Evolutionary conservation across 2,888 invertebrate species (phyloP), one percentile per base, ranked within the genome.

Genomic region (Cerceris rybyensis): DNA sequence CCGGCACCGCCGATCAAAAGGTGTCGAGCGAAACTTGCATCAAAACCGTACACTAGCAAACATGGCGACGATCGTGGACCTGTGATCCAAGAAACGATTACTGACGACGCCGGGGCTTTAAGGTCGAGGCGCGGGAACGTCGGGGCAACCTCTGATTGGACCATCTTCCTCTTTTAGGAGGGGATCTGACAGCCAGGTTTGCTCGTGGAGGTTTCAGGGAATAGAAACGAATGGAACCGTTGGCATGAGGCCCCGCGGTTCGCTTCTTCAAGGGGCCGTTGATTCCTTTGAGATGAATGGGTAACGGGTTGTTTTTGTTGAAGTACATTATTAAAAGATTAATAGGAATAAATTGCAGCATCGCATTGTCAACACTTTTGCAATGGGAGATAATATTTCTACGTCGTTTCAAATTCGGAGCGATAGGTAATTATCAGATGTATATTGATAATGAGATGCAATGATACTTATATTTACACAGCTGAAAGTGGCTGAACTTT

Each of bases 11-110:
- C 42, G 13, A 46, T 28, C 55, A 43, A 61, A 61, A 7, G 50
- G 13, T 59, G 41, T 39, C 60, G 6, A 70, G 7, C 6, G 57
- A 57, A 16, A 75, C 72, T 70, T 76, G 74, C 79, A 70, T 86
- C 70, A 60, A 80, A 80, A 78, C 89, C 70, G 79, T 78, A 70
- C 83, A 88, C 72, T 77, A 78, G 69, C 85, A 90, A 82, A 78
- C 80, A 84, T 81, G 86, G 88, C 82, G 87, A 84, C 64, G 83
- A 83, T 76, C 78, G 75, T 78, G 70, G 83, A 78, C 63, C 49
- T 66, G 58, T 58, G 61, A 75, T 67, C 69, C 17, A 43, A 69
- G 83, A 80, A 85, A 78, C 70, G 87, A 85, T 83, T 79, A 81
- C 75, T 67, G 74, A 80, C 80, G 81, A 82, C 69, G 82, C 83